A percentile compares a stretch with the other conserved stretches of the same genome.
phyloP scores from a whole-genome alignment of 2,797 vertebrate species.

The Vipera ursinii region DNA sequence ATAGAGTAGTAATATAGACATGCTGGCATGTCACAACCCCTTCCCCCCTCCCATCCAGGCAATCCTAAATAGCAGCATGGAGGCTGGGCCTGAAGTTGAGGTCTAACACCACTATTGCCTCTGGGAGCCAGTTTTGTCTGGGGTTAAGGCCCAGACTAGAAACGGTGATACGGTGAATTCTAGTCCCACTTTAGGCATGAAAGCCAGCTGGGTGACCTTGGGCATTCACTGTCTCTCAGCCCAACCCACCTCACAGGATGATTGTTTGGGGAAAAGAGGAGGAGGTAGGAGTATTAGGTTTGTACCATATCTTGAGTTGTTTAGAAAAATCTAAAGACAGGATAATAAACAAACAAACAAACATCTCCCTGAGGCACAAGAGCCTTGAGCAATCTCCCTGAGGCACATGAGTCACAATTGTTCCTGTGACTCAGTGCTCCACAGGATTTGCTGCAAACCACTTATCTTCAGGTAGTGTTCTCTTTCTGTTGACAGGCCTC shows the following conservation, averaged over 20 bases:
- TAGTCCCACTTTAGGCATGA: neutral
- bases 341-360: neutral
- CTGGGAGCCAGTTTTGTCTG: neutral
- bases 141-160: neutral
- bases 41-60: neutral
- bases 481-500: neutral
- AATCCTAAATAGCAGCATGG: neutral
- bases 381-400: neutral
- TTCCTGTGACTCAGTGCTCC: neutral
- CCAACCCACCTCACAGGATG: neutral
- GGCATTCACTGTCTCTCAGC: neutral
- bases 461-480: neutral
- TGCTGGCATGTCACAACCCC: neutral
- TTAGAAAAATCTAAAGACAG: neutral
- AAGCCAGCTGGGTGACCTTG: neutral
- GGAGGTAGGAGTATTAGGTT: neutral
- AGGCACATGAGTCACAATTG: neutral
- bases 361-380: neutral
- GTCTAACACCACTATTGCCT: neutral
- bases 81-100: neutral
- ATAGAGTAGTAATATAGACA: neutral
- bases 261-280: neutral
- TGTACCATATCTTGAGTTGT: neutral
- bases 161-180: neutral
- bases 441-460: neutral